Evolutionary conservation across 1,140 invertebrate genomes (phyloP).

Genomic region (Drosophila bifasciata): DNA sequence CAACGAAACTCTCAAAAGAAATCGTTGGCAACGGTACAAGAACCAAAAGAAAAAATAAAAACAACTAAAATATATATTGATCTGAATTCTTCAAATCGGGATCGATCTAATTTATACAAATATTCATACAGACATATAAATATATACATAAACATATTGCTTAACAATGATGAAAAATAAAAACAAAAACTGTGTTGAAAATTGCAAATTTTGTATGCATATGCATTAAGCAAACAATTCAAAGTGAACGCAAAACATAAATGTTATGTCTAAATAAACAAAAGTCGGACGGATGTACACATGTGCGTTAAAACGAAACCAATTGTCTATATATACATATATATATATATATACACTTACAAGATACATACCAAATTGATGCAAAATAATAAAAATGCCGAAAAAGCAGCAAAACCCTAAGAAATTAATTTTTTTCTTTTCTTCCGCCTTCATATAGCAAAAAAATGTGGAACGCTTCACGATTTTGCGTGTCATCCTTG

Average conservation of each 20-base stretch:
- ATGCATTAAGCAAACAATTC: slow-evolving; percentile 47
- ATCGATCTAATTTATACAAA: slow-evolving; percentile 21
- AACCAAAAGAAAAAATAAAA: slow-evolving; percentile 31
- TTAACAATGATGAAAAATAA: slow-evolving; percentile 35
- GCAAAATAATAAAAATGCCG: slow-evolving; percentile 59
- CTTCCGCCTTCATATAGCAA: slow-evolving; percentile 47
- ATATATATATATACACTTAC: slow-evolving; percentile 35
- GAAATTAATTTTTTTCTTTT: neutral
- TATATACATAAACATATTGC: slow-evolving; percentile 14
- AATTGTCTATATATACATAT: slow-evolving; percentile 59
- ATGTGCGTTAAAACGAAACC: slow-evolving; percentile 42
- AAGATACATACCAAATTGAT: slow-evolving; percentile 63
- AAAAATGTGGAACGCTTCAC: slow-evolving; percentile 93
- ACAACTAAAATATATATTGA: slow-evolving; percentile 35
- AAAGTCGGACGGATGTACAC: slow-evolving; percentile 29
- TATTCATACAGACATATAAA: slow-evolving; percentile 5
- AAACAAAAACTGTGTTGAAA: slow-evolving; percentile 71
- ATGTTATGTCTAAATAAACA: slow-evolving; percentile 69
- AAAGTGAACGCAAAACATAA: slow-evolving; percentile 56
- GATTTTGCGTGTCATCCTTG: slow-evolving; percentile 96
- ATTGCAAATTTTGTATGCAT: slow-evolving; percentile 71
- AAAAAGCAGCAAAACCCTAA: slow-evolving; percentile 46
- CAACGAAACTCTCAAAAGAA: slow-evolving; percentile 21
- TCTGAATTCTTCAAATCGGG: slow-evolving; percentile 8
- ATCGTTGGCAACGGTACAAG: slow-evolving; percentile 24